A percentile compares a stretch with the other conserved stretches of the same genome.
Evolutionary conservation across 1,140 invertebrate genomes (phyloP).

Genomic region (Gryon sp.): DNA sequence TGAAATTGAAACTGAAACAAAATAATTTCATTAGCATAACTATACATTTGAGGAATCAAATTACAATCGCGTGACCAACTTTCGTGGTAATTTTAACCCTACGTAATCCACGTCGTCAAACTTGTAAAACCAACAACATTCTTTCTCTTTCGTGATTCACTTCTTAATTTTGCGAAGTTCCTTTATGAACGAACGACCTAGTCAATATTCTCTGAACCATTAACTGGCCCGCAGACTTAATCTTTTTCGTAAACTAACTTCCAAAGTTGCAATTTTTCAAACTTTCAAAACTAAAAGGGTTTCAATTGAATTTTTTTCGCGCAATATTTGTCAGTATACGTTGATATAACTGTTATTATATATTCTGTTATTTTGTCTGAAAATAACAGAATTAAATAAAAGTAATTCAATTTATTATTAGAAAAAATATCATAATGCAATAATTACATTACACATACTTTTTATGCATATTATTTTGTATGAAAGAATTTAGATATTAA

Average conservation of each 20-base stretch:
- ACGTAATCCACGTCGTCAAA: slow-evolving; percentile 9
- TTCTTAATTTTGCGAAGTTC: slow-evolving; percentile 37
- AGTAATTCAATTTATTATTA: no score
- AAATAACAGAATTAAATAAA: no score
- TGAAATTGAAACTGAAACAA: no score
- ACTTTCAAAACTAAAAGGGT: neutral
- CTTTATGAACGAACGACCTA: slow-evolving; percentile 22
- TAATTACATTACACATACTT: no score
- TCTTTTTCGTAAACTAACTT: slow-evolving; percentile 31
- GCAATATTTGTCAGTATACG: no score
- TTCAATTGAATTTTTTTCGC: slow-evolving; percentile 9
- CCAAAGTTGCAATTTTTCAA: neutral
- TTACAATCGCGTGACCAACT: slow-evolving; percentile 20
- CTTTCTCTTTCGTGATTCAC: slow-evolving; percentile 28
- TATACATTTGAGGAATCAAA: no score
- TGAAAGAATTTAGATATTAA: no score
- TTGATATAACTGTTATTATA: no score
- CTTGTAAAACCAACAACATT: slow-evolving; percentile 19
- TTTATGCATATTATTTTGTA: no score
- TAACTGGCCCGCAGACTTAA: slow-evolving; percentile 23
- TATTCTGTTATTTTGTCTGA: no score
- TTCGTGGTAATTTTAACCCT: slow-evolving; percentile 20
- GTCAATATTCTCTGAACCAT: slow-evolving; percentile 37
- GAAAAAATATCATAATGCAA: no score
- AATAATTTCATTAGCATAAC: no score